These are phyloP conservation scores for Aspidiotus destructor DNA, from an alignment of 2,888 invertebrate species.

Conservation along the genomic window DNA sequence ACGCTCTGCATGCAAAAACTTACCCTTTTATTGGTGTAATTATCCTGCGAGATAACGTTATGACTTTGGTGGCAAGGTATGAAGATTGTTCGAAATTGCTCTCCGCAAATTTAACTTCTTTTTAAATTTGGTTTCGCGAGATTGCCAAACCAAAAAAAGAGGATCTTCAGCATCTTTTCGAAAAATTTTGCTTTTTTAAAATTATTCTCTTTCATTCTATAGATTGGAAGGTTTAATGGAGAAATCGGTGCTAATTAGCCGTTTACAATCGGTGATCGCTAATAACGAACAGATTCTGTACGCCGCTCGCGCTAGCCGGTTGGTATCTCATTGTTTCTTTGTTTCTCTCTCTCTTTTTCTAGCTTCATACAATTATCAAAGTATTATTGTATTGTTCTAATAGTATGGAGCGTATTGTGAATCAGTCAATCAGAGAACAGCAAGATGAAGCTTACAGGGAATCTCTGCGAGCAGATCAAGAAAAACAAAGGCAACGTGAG, in stretches of 20 bases:
- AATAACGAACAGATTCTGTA: constrained; percentile 24
- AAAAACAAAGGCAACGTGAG: constrained; percentile 66
- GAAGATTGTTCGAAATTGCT: constrained; percentile 1
- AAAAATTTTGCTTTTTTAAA: not conserved
- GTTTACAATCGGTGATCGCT: constrained; percentile 52
- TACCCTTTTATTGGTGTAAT: constrained; percentile 85
- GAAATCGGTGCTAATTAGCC: constrained; percentile 57
- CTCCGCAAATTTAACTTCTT: not conserved
- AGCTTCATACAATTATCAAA: no score
- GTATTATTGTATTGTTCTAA: constrained; percentile 40
- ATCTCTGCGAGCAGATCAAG: constrained; percentile 84
- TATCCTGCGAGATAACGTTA: constrained; percentile 77
- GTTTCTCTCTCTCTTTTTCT: no score
- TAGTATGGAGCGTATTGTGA: constrained; percentile 71
- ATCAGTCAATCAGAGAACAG: constrained; percentile 73
- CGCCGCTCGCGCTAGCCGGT: constrained; percentile 24
- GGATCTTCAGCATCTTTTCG: not conserved
- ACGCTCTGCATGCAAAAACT: constrained; percentile 68
- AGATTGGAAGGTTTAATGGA: constrained; percentile 77
- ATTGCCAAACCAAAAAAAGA: not conserved
- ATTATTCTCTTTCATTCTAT: not conserved
- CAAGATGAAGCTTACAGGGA: constrained; percentile 92
- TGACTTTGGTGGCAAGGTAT: constrained; percentile 73
- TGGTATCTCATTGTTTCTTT: constrained; percentile 6
- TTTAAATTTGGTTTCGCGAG: no score